Evolutionary conservation across 1,140 invertebrate species (phyloP).

Genomic region (Melanaphis sacchari): DNA sequence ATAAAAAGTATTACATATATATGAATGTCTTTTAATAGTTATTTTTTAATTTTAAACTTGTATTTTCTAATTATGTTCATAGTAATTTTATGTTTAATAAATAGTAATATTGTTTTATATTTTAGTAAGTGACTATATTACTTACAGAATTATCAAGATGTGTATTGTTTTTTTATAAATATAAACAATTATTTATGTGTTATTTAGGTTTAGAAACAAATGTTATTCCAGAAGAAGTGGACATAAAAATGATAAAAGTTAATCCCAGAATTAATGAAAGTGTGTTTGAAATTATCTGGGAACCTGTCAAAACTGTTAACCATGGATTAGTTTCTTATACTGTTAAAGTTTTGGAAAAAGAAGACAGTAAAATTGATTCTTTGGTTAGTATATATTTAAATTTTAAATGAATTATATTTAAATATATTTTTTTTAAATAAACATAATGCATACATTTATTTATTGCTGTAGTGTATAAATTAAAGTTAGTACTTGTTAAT

Average conservation of each 20-base stretch:
- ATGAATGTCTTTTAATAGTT: background rate
- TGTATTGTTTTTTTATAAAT: background rate
- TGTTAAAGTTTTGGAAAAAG: slow-evolving; percentile 70
- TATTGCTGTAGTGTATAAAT: too few relatives aligned
- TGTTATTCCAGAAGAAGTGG: slow-evolving; percentile 76
- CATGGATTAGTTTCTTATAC: slow-evolving; percentile 85
- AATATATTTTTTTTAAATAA: background rate
- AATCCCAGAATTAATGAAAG: slow-evolving; percentile 65
- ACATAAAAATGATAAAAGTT: slow-evolving; percentile 70
- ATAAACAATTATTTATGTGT: background rate
- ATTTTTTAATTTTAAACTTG: background rate
- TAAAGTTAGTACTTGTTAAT: too few relatives aligned
- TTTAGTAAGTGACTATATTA: background rate
- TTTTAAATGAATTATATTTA: background rate
- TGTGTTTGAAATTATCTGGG: slow-evolving; percentile 72
- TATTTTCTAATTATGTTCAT: background rate
- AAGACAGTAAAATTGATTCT: slow-evolving; percentile 60
- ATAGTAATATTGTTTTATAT: background rate
- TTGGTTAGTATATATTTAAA: slow-evolving; percentile 60
- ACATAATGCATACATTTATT: background rate
- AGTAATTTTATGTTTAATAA: background rate
- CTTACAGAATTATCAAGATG: background rate
- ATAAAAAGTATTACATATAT: too few relatives aligned
- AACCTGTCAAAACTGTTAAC: slow-evolving; percentile 75
- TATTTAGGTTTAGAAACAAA: slow-evolving; percentile 61